Base-by-base conservation (phyloP, 2,797 vertebrate genomes). In the Mormyrus hasselquistii region DNA sequence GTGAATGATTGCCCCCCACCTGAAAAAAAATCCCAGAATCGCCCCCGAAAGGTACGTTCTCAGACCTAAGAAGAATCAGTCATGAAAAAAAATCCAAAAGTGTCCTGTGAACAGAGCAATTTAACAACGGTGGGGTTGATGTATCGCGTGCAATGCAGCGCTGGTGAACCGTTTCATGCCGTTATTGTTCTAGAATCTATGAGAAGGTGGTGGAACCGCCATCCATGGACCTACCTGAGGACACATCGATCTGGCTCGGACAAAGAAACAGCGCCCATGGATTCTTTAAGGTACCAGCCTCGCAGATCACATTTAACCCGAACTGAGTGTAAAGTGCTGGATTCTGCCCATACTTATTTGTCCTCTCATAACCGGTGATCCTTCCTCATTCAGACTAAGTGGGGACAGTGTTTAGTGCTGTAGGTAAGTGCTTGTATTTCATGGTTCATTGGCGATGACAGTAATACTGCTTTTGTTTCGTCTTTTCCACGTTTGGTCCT, bases 191-290 rank as follows among this genome's bases (percentile, higher is more conserved):
- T 89, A 99, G 98, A 95, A 99, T 99, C 95, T 99, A 99, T 93
- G 98, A 99, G 94, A 96, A 98, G 92, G 96, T 99, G 88, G 96
- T 99, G 90, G 97, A 99, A 90, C 96, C 96, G 47, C 98, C 98
- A 1, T 97, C 94, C 91, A 97, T 97, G 96, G 97, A 99, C 91
- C 95, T 99, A 90, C 98, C 98, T 82, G 92, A 96, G 87, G 98
- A 97, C 8, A 96, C 98, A 79, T 95, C 97, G 0, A 96, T 99
- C 94, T 99, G 98, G 98, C 94, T 99, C 41, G 98, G 98, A 92
- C 98, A 99, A 93, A 97, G 98, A 93, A 99, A 98, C 92, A 95
- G 96, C 7, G 97, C 97, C 25, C 98, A 99, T 16, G 98, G 98
- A 84, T 97, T 97, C 93, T 99, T 99, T 93, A 99, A 99, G 98